Evolutionary conservation across 2,797 vertebrate species (phyloP).

Genomic region (Sphaeramia orbicularis): DNA sequence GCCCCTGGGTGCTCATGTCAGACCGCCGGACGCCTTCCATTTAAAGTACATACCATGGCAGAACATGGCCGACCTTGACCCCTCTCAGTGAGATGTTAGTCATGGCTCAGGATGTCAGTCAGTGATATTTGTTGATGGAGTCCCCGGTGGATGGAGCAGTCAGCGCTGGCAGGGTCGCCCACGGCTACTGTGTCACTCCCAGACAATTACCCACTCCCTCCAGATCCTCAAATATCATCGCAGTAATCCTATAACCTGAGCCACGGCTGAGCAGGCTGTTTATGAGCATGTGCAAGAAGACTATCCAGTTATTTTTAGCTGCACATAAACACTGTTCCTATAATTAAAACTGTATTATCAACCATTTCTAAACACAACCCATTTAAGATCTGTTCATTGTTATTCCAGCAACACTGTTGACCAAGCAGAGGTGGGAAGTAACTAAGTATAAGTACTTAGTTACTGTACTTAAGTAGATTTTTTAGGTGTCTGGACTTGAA

Average conservation of each 20-base stretch:
- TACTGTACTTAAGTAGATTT: too few relatives aligned
- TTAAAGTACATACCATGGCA: not conserved
- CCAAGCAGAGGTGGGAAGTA: too few relatives aligned
- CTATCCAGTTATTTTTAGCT: too few relatives aligned
- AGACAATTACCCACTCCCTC: not conserved
- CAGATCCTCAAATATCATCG: conserved; percentile 8
- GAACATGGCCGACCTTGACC: conserved; percentile 40
- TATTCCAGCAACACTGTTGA: too few relatives aligned
- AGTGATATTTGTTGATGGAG: conserved; percentile 19
- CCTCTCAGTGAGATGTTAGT: conserved; percentile 12
- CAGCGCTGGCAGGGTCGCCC: conserved; percentile 1
- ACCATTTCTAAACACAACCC: too few relatives aligned
- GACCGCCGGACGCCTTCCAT: conserved; percentile 2
- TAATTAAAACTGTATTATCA: too few relatives aligned
- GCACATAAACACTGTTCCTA: too few relatives aligned
- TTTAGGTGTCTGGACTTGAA: too few relatives aligned
- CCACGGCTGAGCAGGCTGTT: not conserved
- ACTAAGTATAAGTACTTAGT: too few relatives aligned
- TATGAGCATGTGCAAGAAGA: too few relatives aligned
- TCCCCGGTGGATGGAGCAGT: conserved; percentile 3
- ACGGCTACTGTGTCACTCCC: not conserved
- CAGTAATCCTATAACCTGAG: not conserved
- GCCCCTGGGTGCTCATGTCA: conserved; percentile 4
- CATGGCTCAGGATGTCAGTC: conserved; percentile 36
- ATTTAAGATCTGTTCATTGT: too few relatives aligned